Conservation (phyloP, 23 tunicate genomes). For the Diplosoma virens region DNA sequence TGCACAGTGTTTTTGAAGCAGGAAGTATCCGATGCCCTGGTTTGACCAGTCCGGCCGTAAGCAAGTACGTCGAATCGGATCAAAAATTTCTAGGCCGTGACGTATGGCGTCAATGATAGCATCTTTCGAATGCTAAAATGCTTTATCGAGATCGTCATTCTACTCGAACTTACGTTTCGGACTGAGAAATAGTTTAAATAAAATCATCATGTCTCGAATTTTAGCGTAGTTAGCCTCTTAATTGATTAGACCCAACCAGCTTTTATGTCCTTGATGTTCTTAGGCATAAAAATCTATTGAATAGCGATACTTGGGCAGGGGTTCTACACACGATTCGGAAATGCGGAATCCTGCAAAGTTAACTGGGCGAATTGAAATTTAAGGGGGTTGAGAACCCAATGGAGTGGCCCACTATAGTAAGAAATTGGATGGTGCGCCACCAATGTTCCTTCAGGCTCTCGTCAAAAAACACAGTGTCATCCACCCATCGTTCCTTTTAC, state of each 20-base stretch:
- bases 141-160: constrained; percentile 8
- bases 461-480: constrained; percentile 31
- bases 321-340: neutral
- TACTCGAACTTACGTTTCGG: neutral
- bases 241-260: constrained; percentile 36
- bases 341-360: constrained; percentile 27
- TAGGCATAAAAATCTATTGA: neutral
- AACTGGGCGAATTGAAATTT: constrained; percentile 33
- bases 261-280: too few species aligned
- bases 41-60: constrained; percentile 10
- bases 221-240: constrained; percentile 12
- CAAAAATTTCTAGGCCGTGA: neutral
- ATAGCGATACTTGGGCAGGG: constrained; percentile 19
- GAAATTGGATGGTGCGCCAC: constrained; percentile 8
- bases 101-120: neutral
- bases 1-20: constrained; percentile 32
- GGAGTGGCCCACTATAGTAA: neutral
- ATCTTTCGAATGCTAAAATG: neutral
- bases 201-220: neutral
- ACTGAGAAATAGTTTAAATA: constrained; percentile 17
- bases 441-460: neutral
- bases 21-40: constrained; percentile 31
- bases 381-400: constrained; percentile 13
- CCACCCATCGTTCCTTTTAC: constrained; percentile 23
- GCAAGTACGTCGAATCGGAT: neutral